phyloP scores from a whole-genome alignment of 2,888 invertebrate genomes.

The Brachypalpus laphriformis region DNA sequence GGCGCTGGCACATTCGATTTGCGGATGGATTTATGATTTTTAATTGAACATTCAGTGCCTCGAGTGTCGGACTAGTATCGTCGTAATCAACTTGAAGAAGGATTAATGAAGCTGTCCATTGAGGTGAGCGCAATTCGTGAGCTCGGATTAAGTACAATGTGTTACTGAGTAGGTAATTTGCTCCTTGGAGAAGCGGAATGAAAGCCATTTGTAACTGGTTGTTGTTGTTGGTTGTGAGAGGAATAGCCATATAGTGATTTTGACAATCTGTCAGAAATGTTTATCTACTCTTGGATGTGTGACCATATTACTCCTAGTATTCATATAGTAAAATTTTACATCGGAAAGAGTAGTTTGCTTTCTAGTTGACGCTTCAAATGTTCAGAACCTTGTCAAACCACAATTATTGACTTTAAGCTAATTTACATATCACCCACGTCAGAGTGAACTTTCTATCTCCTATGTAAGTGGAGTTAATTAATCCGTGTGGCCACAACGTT shows the following conservation, averaged over 20 bases:
- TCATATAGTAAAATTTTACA: too few relatives aligned
- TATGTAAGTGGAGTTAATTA: too few relatives aligned
- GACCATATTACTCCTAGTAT: too few relatives aligned
- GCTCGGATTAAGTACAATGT: constrained; percentile 24
- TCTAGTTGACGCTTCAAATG: too few relatives aligned
- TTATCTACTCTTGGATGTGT: neutral
- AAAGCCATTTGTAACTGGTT: constrained; percentile 48
- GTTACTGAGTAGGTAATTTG: constrained; percentile 12
- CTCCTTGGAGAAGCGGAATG: constrained; percentile 35
- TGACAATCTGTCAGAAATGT: constrained; percentile 1
- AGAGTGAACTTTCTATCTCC: too few relatives aligned
- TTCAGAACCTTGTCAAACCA: too few relatives aligned
- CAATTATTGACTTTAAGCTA: too few relatives aligned
- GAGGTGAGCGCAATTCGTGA: constrained; percentile 53
- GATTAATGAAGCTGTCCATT: constrained; percentile 49
- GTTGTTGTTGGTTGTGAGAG: constrained; percentile 7
- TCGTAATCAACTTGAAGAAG: constrained; percentile 47
- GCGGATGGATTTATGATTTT: constrained; percentile 63
- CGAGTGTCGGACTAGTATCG: constrained; percentile 37
- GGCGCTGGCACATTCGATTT: constrained; percentile 55
- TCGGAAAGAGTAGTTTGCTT: too few relatives aligned
- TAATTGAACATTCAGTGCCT: constrained; percentile 63
- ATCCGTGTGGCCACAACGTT: too few relatives aligned
- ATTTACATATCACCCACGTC: too few relatives aligned
- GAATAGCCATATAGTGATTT: neutral